Base-by-base conservation (phyloP, 2,113 vertebrate genomes). In the Crocuta crocuta region DNA sequence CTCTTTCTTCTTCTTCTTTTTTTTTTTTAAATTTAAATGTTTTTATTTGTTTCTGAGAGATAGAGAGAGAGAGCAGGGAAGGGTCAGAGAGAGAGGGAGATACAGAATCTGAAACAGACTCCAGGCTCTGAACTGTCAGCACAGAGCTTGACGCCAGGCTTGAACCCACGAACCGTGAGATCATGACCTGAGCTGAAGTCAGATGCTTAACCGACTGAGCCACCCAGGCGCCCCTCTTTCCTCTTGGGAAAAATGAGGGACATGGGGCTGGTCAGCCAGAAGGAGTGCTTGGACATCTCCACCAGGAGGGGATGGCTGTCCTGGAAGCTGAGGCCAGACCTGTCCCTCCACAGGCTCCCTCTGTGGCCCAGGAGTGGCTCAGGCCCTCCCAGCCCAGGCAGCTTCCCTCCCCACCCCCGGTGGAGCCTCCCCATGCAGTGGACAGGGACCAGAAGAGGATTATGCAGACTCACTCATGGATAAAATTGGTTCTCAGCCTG, bases 401-500 rank as follows among this genome's bases (percentile, higher is more conserved):
- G 7, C 16, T 0, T 10, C 43, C 88, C 35, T 81, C 19, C 28
- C 19, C 0, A 3, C 16, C 43, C 65, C 28, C 43, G 39, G 4
- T 0, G 3, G 5, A 82, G 50, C n/a, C 53, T 26, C 63, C 73
- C 45, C 17, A 45, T 17, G 68, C 63, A 8, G 6, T 24, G 70
- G 74, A 35, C 58, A 8, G 53, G n/a, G 8, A 81, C 50, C 2
- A 1, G 50, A 53, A 76, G 58, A 68, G 71, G 97, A 94, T 95
- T 89, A 94, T n/a, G 13, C 92, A 94, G 92, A 85, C 89, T 96
- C 96, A 82, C 53, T 96, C 97, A 95, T 85, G 96, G 94, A 61
- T 94, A 96, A 97, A 98, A 98, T 96, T 94, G 96, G 50, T 97
- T 98, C 95, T 95, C 28, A 43, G 92, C 89, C 96, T 71, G 31